These are phyloP conservation scores for Vicugna pacos DNA, from an alignment of 2,113 vertebrate species.

Conservation along the genomic window DNA sequence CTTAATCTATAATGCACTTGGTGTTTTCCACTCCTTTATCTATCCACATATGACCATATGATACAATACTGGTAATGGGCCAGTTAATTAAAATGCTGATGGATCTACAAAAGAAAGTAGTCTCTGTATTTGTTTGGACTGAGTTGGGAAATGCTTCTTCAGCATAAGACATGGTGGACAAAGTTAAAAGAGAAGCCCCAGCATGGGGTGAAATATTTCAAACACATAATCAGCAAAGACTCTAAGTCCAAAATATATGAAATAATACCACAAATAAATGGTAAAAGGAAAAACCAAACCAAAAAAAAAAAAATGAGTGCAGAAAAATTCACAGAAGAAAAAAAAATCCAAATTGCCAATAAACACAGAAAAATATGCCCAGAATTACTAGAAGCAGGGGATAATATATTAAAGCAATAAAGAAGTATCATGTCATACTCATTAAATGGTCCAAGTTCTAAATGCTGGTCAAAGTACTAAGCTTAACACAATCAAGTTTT, in stretches of 20 bases:
- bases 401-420: neutral
- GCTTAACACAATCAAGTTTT: neutral
- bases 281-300: neutral
- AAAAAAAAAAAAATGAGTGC: neutral
- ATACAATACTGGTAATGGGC: neutral
- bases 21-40: neutral
- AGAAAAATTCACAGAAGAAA: neutral
- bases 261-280: neutral
- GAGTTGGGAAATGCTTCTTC: neutral
- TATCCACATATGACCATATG: neutral
- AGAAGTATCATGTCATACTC: neutral
- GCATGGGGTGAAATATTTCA: neutral
- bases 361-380: neutral
- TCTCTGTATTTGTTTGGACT: neutral
- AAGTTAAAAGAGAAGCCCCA: neutral
- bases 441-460: neutral
- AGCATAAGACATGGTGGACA: neutral
- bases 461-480: neutral
- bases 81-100: conserved; percentile 6
- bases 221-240: neutral
- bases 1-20: neutral
- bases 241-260: neutral
- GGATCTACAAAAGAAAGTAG: neutral
- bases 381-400: neutral
- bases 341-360: neutral